Conservation (phyloP, 2,797 vertebrate genomes). For the Nannoperca obscura region DNA sequence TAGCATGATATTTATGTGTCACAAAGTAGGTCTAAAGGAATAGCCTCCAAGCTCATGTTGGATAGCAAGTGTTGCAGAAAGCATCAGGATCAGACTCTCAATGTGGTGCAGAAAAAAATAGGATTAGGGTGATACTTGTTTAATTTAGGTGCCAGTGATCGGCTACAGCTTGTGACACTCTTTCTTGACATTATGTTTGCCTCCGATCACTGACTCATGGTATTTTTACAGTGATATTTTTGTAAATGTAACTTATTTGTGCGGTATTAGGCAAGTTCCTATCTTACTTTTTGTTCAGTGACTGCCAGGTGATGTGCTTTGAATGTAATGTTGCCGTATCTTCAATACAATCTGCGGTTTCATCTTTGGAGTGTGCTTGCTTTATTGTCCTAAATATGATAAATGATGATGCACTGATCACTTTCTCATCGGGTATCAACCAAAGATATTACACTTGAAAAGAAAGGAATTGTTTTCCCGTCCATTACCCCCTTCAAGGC, state of each 20-base stretch:
- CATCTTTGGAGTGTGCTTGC: slow-evolving; percentile 64
- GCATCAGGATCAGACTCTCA: slow-evolving; percentile 49
- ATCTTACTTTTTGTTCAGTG: slow-evolving; percentile 76
- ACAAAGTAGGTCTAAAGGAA: slow-evolving; percentile 72
- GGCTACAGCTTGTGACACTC: slow-evolving; percentile 70
- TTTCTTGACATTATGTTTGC: slow-evolving; percentile 67
- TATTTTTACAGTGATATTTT: slow-evolving; percentile 81
- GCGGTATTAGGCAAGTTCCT: slow-evolving; percentile 77
- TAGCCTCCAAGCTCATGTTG: slow-evolving; percentile 70
- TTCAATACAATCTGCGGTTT: slow-evolving; percentile 86
- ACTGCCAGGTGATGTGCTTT: slow-evolving; percentile 83
- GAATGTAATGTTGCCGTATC: slow-evolving; percentile 84
- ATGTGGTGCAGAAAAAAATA: slow-evolving; percentile 67
- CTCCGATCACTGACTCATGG: slow-evolving; percentile 67
- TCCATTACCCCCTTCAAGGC: slow-evolving; percentile 51
- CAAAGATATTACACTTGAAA: slow-evolving; percentile 44
- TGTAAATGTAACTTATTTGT: slow-evolving; percentile 86
- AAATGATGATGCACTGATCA: slow-evolving; percentile 42
- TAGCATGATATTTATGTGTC: slow-evolving; percentile 86
- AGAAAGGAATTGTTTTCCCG: slow-evolving; percentile 47
- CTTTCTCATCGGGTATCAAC: slow-evolving; percentile 42
- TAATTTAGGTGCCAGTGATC: slow-evolving; percentile 69
- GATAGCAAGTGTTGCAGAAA: slow-evolving; percentile 60
- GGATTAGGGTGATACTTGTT: slow-evolving; percentile 63
- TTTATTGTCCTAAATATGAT: slow-evolving; percentile 67